Base-by-base conservation (phyloP, 2,113 vertebrate genomes). In the Melanerpes formicivorus region DNA sequence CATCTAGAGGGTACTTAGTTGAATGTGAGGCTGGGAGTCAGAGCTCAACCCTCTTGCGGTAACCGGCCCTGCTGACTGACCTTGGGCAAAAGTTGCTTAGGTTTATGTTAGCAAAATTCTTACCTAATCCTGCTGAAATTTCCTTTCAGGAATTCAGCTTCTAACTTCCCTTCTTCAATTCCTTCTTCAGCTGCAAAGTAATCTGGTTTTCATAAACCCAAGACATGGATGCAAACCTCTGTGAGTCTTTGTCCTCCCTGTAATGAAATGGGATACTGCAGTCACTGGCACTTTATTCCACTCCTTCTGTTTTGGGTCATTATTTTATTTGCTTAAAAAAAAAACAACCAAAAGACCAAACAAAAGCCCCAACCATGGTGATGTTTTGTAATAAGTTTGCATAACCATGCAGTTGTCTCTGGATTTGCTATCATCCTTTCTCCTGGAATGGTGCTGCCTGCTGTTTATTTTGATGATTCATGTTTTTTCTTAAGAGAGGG, bases 321-420 rank as follows among this genome's bases (percentile, higher is more conserved):
- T 87, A 67, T 86, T 94, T 89, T 48, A 66, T 93, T 82, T 80
- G 37, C 87, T 94, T 87, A 76, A 62, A 84, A 93, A 94, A 92
- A 64, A 11, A 37, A 37, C 37, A 8, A 37, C 37, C 37, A 37
- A 37, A 37, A 40, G 10, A 40, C 40, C 40, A 40, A 40, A 40
- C 40, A 40, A 40, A 40, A 48, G 4, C 40, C 40, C 40, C 18
- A 44, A 14, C 42, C 67, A 9, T 63, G 59, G 27, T 58, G 11
- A 55, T 82, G 67, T 92, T 96, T 94, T 84, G 9, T 82, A 92
- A 82, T 48, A 74, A 44, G 62, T 80, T 91, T 96, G 84, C 84
- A 67, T 92, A 96, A 85, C 78, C 72, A 54, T 56, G 42, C 54
- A 67, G 54, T 64, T 71, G 46, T 59, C 46, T 84, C 78, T 74